Evolutionary conservation across 2,113 vertebrate genomes (phyloP), one percentile per base, ranked within the genome.

Genomic region (Peromyscus maniculatus): DNA sequence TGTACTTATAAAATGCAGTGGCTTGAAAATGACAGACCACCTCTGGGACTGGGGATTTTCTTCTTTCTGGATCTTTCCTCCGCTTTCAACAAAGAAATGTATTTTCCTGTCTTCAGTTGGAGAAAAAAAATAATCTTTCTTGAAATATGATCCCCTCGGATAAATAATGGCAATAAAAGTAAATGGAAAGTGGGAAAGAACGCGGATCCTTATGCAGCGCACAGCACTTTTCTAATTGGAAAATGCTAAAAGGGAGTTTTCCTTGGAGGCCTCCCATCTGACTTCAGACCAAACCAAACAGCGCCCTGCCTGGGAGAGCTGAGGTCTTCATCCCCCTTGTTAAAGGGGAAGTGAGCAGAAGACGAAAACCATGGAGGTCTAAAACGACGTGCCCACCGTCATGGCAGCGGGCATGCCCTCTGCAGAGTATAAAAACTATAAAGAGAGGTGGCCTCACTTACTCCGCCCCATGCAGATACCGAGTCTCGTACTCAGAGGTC

Each of bases 91-190:
- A 52, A 91, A 96, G 75, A 97, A 97, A 83, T 89, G 72, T 64
- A 82, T 82, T 69, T 97, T 93, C 82, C n/a, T 19, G n/a, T 66
- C 43, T 95, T 93, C 39, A 83, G 93, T 95, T 89, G 88, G 84
- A 90, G 94, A 89, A 96, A 97, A 97, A 89, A 74, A 89, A 78
- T 49, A 64, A 80, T 96, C 94, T 95, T 95, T 91, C 96, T 91
- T 96, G 97, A 97, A 97, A 98, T 83, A 87, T 0, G 89, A 98
- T 96, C 89, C 94, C 89, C 95, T 92, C 97, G 83, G 96, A 98
- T 97, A 98, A 97, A 97, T 97, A 97, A 97, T 66, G 94, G 97
- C 95, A 96, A 93, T 96, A 94, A 91, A 97, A 95, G 95, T 91
- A 89, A 95, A 95, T 97, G 97, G 97, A 95, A 97, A 97, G 94